Evolutionary conservation across 2,797 vertebrate genomes (phyloP).

Genomic region (Sebastolobus altivelis): DNA sequence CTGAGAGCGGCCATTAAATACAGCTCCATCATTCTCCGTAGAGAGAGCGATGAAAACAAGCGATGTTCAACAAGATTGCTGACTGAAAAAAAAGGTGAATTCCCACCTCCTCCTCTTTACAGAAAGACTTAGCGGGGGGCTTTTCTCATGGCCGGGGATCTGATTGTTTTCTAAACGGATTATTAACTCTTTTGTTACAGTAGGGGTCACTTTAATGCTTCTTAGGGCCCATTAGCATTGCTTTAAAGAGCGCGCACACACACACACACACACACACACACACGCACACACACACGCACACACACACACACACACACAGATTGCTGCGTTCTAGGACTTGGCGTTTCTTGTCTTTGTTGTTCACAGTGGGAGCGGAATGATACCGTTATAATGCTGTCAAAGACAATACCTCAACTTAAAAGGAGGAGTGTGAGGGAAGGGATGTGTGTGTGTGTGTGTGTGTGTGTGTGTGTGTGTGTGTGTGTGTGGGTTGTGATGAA

Average conservation of each 20-base stretch:
- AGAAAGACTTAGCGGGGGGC: slow-evolving; percentile 85
- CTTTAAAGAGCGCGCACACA: slow-evolving; percentile 81
- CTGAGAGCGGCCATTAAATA: slow-evolving; percentile 73
- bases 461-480: slow-evolving; percentile 38
- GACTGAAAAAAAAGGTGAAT: slow-evolving; percentile 80
- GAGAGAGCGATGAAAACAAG: slow-evolving; percentile 79
- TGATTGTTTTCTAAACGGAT: slow-evolving; percentile 89
- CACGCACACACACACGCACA: slow-evolving; percentile 9
- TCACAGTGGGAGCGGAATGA: slow-evolving; percentile 85
- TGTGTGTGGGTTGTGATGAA: slow-evolving; percentile 77
- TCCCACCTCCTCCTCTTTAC: slow-evolving; percentile 83
- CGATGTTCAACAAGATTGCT: slow-evolving; percentile 87
- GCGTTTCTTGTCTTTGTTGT: slow-evolving; percentile 85
- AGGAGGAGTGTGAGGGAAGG: slow-evolving; percentile 65
- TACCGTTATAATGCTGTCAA: slow-evolving; percentile 87
- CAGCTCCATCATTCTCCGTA: slow-evolving; percentile 81
- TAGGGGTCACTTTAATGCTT: slow-evolving; percentile 89
- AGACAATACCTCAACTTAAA: slow-evolving; percentile 86
- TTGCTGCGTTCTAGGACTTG: slow-evolving; percentile 85
- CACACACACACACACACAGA: slow-evolving; percentile 48
- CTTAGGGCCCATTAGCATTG: slow-evolving; percentile 87
- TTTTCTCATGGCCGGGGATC: slow-evolving; percentile 83
- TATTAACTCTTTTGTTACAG: slow-evolving; percentile 91
- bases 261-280: slow-evolving; percentile 54
- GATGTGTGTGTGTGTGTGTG: slow-evolving; percentile 54